phyloP scores from a whole-genome alignment of 2,888 invertebrate species.

The Amaurobius ferox region DNA sequence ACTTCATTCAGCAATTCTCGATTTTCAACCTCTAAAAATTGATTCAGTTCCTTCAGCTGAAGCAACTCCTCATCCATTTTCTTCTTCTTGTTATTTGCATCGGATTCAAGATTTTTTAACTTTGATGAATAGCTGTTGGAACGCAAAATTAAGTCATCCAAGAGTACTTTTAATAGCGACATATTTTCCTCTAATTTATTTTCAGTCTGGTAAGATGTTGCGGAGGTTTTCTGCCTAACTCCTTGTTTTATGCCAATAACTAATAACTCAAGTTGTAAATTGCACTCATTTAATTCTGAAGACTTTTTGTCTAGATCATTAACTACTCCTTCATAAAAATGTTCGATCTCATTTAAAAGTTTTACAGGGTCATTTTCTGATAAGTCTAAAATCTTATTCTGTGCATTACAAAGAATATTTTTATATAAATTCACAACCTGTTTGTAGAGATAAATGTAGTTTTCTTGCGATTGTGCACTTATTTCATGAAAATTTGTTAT shows the following conservation, averaged over 20 bases:
- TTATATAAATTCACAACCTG: too few relatives aligned
- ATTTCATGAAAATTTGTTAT: too few relatives aligned
- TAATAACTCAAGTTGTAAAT: constrained; percentile 46
- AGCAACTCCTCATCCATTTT: constrained; percentile 41
- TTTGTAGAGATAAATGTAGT: too few relatives aligned
- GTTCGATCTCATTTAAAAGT: not conserved
- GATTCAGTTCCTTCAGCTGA: constrained; percentile 51
- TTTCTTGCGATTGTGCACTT: too few relatives aligned
- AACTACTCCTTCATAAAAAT: not conserved
- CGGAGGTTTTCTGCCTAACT: constrained; percentile 23
- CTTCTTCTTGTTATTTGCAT: constrained; percentile 24
- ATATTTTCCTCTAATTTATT: constrained; percentile 33
- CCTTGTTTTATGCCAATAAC: constrained; percentile 32
- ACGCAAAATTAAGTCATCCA: constrained; percentile 29
- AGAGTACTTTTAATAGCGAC: constrained; percentile 18
- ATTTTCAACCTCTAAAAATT: constrained; percentile 65
- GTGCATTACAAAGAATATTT: too few relatives aligned
- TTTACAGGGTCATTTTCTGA: not conserved
- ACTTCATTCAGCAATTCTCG: constrained; percentile 43
- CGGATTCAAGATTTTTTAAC: constrained; percentile 25
- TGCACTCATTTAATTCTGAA: constrained; percentile 36
- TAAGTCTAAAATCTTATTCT: too few relatives aligned
- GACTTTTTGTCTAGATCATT: not conserved
- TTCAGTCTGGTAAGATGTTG: constrained; percentile 21
- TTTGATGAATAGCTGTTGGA: constrained; percentile 2